Conservation (phyloP, 2,113 vertebrate genomes). For the Smithornis capensis region DNA sequence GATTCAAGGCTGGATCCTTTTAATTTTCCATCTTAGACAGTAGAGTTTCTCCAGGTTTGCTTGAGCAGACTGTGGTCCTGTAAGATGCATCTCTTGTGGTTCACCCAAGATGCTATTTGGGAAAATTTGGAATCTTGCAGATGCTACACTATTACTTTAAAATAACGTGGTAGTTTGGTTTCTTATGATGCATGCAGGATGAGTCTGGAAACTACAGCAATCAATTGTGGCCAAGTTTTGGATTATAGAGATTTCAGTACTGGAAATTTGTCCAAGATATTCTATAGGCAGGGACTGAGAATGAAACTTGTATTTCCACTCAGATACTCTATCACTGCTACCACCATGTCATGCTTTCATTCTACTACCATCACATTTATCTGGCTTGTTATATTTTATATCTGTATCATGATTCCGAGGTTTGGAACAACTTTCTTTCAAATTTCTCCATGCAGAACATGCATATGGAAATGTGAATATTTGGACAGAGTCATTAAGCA, state of each 20-base stretch:
- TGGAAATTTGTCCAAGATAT: neutral
- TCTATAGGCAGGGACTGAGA: neutral
- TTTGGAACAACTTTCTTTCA: neutral
- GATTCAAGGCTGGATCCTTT: neutral
- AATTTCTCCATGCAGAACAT: neutral
- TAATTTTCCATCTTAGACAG: neutral
- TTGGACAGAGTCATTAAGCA: neutral
- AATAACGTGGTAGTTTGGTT: neutral
- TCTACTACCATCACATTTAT: neutral
- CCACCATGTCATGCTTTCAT: neutral
- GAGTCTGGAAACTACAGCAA: slow-evolving; percentile 18
- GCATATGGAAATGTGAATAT: neutral
- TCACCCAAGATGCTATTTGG: neutral
- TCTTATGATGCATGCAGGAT: neutral
- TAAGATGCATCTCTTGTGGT: neutral
- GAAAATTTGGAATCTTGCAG: neutral
- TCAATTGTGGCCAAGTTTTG: neutral
- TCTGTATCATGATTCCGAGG: neutral
- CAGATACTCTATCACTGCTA: neutral
- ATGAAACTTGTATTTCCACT: neutral
- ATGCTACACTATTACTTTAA: neutral
- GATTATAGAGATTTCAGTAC: neutral
- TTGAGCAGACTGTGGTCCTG: neutral
- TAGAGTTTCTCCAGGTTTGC: neutral
- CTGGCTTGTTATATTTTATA: neutral